Evolutionary conservation across 2,797 vertebrate genomes (phyloP), one percentile per base, ranked within the genome.

Genomic region (Danionella dracula): DNA sequence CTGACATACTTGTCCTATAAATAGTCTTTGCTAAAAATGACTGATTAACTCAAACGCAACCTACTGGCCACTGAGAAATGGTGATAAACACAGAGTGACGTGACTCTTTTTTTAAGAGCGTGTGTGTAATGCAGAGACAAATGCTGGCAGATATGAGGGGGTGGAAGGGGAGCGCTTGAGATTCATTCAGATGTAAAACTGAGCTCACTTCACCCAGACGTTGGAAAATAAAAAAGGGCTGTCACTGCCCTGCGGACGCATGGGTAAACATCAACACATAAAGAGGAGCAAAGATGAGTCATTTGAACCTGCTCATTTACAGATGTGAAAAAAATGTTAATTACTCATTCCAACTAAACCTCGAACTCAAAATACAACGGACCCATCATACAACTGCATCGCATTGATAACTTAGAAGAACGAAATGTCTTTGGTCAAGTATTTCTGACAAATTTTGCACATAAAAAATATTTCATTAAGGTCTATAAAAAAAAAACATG

Each of bases 11-110:
- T 49, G 57, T 54, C 17, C 72, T 76, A 76, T 72, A 76, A 72
- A 79, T 68, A 74, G 76, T 61, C 19, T 54, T 41, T 41, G 68
- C 65, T 72, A 72, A 66, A 74, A 79, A 74, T 73, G 67, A 72
- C 71, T 71, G 68, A 68, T 71, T 73, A 72, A 74, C 65, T 70
- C 71, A 69, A 69, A 78, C 35, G 42, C 42, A 78, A 54, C 42
- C 67, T 55, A 64, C 51, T 66, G 59, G 64, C 63, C 61, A 53
- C 51, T 61, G 58, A 69, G 49, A 49, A 46, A 66, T 45, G 55
- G 42, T 64, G 53, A 67, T 55, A 71, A 67, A 66, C 50, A 58
- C 11, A n/a, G 48, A 55, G 46, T 71, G 68, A 64, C 58, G 31
- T 27, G 41, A 68, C 58, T 65, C 12, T 5, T 64, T 58, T 50